Evolutionary conservation across 1,140 invertebrate species (phyloP).

Genomic region (Pygmarrhopalites habei): DNA sequence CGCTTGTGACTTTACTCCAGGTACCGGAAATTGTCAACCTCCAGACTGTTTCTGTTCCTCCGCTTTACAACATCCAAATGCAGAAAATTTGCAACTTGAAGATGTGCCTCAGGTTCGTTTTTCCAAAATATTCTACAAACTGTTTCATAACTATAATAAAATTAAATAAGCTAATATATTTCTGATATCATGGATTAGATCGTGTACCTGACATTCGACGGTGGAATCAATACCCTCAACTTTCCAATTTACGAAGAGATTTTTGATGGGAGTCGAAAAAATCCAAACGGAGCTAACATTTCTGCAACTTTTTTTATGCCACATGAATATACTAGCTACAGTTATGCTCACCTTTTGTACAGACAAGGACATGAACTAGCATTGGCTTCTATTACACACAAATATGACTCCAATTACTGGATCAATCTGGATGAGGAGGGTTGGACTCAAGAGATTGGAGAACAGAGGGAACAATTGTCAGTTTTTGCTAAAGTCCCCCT

Average conservation of each 20-base stretch:
- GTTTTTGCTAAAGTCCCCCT: too few relatives aligned
- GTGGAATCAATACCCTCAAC: slow-evolving; percentile 38
- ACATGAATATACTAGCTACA: slow-evolving; percentile 48
- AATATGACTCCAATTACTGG: slow-evolving; percentile 49
- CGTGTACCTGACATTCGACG: slow-evolving; percentile 45
- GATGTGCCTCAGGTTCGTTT: too few relatives aligned
- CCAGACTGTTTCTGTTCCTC: too few relatives aligned
- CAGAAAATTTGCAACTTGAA: too few relatives aligned
- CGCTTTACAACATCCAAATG: too few relatives aligned
- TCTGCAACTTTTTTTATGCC: slow-evolving; percentile 49
- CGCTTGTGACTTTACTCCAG: too few relatives aligned
- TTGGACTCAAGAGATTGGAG: slow-evolving; percentile 52
- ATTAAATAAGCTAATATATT: too few relatives aligned
- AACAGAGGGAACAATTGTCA: too few relatives aligned
- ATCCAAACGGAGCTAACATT: slow-evolving; percentile 33
- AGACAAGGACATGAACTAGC: slow-evolving; percentile 68
- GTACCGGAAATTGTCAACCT: too few relatives aligned
- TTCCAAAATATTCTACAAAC: too few relatives aligned
- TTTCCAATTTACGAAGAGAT: slow-evolving; percentile 22
- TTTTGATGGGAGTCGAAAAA: slow-evolving; percentile 13
- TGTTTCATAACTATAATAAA: too few relatives aligned
- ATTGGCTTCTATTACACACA: slow-evolving; percentile 69
- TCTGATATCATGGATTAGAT: too few relatives aligned
- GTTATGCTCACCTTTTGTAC: slow-evolving; percentile 45
- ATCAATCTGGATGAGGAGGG: slow-evolving; percentile 43